A percentile compares a stretch with the other conserved stretches of the same genome.
Evolutionary conservation across 2,888 invertebrate genomes (phyloP).

Genomic region (Ectemnius cavifrons): DNA sequence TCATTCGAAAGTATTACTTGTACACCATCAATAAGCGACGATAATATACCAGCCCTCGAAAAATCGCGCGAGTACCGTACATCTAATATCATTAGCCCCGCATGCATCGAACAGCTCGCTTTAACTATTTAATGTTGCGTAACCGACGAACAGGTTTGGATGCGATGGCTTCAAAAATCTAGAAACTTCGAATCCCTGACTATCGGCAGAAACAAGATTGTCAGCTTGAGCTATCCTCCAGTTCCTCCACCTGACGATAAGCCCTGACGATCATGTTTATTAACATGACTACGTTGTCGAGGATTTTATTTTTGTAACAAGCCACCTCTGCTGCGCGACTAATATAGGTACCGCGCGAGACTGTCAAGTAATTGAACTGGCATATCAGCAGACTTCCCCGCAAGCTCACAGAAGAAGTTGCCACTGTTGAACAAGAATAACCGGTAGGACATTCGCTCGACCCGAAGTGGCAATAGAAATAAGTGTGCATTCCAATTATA

Average conservation of each 20-base stretch:
- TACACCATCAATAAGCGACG: neutral
- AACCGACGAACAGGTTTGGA: neutral
- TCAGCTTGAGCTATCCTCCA: too few relatives aligned
- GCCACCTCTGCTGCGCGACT: too few relatives aligned
- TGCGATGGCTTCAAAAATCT: conserved; percentile 18
- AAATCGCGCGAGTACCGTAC: neutral
- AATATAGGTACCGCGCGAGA: too few relatives aligned
- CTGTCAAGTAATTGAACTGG: conserved; percentile 14
- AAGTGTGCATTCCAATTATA: conserved; percentile 7
- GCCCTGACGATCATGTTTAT: too few relatives aligned
- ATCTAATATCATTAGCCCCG: conserved; percentile 19
- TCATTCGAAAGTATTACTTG: conserved; percentile 2
- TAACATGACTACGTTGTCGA: too few relatives aligned
- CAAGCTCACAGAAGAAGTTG: conserved; percentile 45
- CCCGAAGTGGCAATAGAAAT: conserved; percentile 36
- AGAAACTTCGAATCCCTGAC: conserved; percentile 15
- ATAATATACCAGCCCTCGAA: neutral
- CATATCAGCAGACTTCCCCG: conserved; percentile 41
- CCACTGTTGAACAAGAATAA: conserved; percentile 39
- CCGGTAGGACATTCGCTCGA: conserved; percentile 16
- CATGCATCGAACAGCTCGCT: conserved; percentile 24
- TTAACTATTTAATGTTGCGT: conserved; percentile 27
- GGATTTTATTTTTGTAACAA: too few relatives aligned
- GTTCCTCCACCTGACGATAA: too few relatives aligned
- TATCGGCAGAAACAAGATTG: conserved; percentile 5